phyloP scores from a whole-genome alignment of 2,888 invertebrate genomes.

The Microctonus brassicae region DNA sequence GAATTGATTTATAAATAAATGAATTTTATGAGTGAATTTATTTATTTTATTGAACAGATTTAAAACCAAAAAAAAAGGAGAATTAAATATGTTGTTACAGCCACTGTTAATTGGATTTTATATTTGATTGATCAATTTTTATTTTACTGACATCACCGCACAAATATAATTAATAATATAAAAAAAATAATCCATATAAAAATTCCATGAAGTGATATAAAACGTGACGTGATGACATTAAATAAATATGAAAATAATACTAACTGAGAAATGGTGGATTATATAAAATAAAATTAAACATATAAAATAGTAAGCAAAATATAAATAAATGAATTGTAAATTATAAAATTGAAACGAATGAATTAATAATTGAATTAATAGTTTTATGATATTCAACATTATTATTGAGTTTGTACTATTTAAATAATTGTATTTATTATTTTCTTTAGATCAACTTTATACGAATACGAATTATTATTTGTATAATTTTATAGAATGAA shows the following conservation, averaged over 20 bases:
- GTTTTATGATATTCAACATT: too few species aligned
- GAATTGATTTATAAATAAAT: not conserved
- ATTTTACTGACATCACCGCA: not conserved
- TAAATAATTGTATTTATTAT: too few species aligned
- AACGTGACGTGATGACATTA: slow-evolving; percentile 1
- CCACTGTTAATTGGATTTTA: not conserved
- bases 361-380: slow-evolving; percentile 39
- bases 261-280: not conserved
- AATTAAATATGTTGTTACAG: not conserved
- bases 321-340: slow-evolving; percentile 21
- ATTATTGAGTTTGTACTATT: too few species aligned
- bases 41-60: not conserved
- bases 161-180: too few species aligned
- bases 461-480: too few species aligned
- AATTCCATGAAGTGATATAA: not conserved
- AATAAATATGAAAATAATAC: not conserved
- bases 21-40: not conserved
- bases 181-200: not conserved
- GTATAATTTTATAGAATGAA: too few species aligned
- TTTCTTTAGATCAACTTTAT: too few species aligned
- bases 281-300: not conserved
- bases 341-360: slow-evolving; percentile 37
- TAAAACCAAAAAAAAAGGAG: not conserved
- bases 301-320: slow-evolving; percentile 20
- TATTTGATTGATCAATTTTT: not conserved